Evolutionary conservation across 2,888 invertebrate genomes (phyloP).

Genomic region (Catocala fraxini): DNA sequence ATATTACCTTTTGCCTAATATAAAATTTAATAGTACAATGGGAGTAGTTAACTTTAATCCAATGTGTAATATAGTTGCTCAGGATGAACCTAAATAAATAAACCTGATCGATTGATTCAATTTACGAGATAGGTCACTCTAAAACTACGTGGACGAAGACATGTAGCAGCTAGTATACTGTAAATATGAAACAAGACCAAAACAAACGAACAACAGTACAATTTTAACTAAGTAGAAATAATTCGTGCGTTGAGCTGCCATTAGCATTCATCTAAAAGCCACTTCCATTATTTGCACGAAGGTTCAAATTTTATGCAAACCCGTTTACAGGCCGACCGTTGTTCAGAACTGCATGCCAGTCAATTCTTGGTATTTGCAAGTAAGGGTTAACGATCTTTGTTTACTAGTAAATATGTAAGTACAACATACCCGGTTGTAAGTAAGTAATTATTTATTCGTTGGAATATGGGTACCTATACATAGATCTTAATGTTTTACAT

Average conservation of each 20-base stretch:
- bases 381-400: constrained; percentile 29
- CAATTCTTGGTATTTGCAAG: constrained; percentile 38
- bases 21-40: too few relatives aligned
- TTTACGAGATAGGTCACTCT: too few relatives aligned
- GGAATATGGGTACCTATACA: too few relatives aligned
- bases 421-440: background rate
- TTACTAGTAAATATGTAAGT: constrained; percentile 12
- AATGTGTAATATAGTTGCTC: too few relatives aligned
- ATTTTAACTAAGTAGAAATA: constrained; percentile 21
- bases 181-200: background rate
- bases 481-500: too few relatives aligned
- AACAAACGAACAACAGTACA: constrained; percentile 19
- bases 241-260: constrained; percentile 27
- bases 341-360: constrained; percentile 38
- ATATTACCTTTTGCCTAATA: too few relatives aligned
- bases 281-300: constrained; percentile 47
- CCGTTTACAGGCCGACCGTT: constrained; percentile 48
- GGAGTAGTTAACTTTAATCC: too few relatives aligned
- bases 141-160: too few relatives aligned
- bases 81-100: too few relatives aligned
- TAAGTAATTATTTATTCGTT: too few relatives aligned
- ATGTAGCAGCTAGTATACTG: background rate
- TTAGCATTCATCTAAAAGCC: constrained; percentile 51
- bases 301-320: constrained; percentile 64
- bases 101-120: too few relatives aligned